phyloP scores from a whole-genome alignment of 23 tunicate species.

The Aplidium turbinatum region DNA sequence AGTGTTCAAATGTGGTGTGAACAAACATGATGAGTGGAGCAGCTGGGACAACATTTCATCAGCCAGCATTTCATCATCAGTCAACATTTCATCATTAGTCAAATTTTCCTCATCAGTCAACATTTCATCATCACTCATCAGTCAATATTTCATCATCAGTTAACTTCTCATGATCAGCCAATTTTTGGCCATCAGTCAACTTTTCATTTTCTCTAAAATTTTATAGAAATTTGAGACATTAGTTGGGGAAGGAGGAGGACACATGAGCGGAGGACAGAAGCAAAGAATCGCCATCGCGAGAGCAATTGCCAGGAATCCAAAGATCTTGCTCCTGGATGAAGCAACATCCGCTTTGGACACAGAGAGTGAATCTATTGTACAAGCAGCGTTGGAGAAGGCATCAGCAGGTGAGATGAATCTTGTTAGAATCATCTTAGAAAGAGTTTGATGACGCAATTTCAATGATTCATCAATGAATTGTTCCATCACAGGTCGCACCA shows the following conservation, averaged over 20 bases:
- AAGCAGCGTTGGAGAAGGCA: slow-evolving; percentile 92
- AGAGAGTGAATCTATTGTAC: slow-evolving; percentile 94
- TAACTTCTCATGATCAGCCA: no score
- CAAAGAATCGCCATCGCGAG: slow-evolving; percentile 98
- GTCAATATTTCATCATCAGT: no score
- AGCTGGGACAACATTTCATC: no score
- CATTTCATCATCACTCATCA: no score
- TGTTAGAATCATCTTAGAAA: background rate
- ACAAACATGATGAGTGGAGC: no score
- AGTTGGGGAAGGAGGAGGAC: slow-evolving; percentile 99
- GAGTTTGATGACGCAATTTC: slow-evolving; percentile 4
- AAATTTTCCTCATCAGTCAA: no score
- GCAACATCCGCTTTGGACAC: slow-evolving; percentile 99
- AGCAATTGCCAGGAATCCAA: slow-evolving; percentile 96
- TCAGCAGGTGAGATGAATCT: slow-evolving; percentile 62
- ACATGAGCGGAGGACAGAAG: slow-evolving; percentile 98
- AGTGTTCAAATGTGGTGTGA: no score
- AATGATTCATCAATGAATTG: background rate
- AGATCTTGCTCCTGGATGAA: slow-evolving; percentile 92
- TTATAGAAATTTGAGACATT: slow-evolving; percentile 88
- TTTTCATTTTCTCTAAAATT: no score
- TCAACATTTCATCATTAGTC: no score
- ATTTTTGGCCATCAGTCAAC: no score
- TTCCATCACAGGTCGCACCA: slow-evolving; percentile 84
- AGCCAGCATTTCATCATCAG: no score